Conservation (phyloP, 2,888 invertebrate species). For the Lithophane semibrunnea region DNA sequence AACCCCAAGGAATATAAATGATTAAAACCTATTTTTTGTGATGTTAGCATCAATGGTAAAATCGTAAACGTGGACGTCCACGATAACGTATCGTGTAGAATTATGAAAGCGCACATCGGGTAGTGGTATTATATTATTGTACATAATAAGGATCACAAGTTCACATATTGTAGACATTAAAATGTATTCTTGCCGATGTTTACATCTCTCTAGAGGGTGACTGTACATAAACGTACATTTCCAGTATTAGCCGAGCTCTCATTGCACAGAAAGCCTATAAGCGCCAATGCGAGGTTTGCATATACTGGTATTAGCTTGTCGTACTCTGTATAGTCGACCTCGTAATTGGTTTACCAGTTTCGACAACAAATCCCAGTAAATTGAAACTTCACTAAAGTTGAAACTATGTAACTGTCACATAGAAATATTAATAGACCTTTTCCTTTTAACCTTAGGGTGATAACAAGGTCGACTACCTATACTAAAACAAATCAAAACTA, state of each 20-base stretch:
- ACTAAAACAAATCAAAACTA: background rate
- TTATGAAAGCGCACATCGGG: background rate
- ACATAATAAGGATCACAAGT: background rate
- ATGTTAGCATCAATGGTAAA: background rate
- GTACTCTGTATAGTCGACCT: background rate
- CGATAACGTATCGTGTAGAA: background rate
- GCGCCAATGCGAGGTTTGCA: background rate
- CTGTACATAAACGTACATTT: background rate
- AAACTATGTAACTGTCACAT: background rate
- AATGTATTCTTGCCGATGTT: background rate
- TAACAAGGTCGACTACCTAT: background rate
- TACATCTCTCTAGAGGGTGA: background rate
- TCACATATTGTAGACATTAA: background rate
- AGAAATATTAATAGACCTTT: background rate
- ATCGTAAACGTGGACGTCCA: background rate
- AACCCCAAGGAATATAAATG: too few species aligned
- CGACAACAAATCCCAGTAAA: background rate
- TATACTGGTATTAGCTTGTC: background rate
- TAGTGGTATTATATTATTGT: background rate
- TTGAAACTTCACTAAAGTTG: background rate
- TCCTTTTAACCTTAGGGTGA: background rate
- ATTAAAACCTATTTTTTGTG: background rate
- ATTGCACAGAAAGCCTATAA: background rate
- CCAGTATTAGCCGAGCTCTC: background rate
- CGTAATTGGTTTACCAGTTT: background rate